Conservation (phyloP, 1,140 invertebrate species). For the Hormaphis cornu region DNA sequence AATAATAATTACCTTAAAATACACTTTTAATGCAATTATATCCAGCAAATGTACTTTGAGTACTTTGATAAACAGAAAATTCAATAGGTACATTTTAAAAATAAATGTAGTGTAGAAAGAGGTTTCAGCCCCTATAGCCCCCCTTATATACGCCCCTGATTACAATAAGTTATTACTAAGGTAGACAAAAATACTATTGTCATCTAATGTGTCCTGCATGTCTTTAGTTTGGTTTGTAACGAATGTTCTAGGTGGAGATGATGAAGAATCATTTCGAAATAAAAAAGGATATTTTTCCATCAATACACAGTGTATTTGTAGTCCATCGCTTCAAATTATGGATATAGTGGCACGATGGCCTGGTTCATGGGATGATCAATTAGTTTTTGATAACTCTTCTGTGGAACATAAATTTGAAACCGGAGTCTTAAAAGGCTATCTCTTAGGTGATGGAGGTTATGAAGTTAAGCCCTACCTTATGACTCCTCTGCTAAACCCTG, state of each 20-base stretch:
- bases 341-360: slow-evolving; percentile 16
- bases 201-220: not conserved
- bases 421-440: not conserved
- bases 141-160: no score
- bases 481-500: not conserved
- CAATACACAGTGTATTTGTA: not conserved
- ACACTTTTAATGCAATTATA: no score
- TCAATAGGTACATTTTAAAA: no score
- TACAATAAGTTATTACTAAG: no score
- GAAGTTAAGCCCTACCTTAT: not conserved
- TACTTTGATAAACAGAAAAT: no score
- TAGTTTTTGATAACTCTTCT: not conserved
- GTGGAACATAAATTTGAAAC: not conserved
- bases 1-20: no score
- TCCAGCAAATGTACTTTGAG: no score
- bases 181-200: not conserved
- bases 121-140: no score
- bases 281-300: slow-evolving; percentile 11
- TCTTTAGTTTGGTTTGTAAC: not conserved
- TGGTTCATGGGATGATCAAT: not conserved
- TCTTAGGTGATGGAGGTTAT: not conserved
- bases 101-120: no score
- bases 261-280: not conserved
- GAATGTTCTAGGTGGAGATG: not conserved
- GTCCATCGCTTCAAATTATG: not conserved